Evolutionary conservation across 2,888 invertebrate species (phyloP).

Genomic region (Arrhopalites spinosus): DNA sequence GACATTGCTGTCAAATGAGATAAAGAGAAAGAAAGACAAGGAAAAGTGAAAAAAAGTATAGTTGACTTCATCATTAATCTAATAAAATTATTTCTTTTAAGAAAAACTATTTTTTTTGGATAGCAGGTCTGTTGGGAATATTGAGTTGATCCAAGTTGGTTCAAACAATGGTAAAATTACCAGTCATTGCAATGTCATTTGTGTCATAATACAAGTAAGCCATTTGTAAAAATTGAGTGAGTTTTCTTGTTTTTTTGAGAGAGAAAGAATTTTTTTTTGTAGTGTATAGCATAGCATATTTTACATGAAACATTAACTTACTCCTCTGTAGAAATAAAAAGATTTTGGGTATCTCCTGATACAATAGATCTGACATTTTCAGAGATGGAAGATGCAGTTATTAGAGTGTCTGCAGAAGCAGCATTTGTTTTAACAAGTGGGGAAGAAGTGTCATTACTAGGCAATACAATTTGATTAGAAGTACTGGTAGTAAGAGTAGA

Average conservation of each 20-base stretch:
- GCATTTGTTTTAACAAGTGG: neutral
- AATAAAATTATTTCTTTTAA: no score
- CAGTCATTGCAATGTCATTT: no score
- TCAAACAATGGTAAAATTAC: no score
- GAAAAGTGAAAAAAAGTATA: constrained; percentile 1
- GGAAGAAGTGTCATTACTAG: constrained; percentile 31
- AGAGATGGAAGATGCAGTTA: constrained; percentile 33
- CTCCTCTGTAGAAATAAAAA: constrained; percentile 36
- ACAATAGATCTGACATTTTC: constrained; percentile 20
- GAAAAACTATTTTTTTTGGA: no score
- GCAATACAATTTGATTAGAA: constrained; percentile 33
- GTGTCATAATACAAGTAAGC: no score
- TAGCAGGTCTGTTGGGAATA: no score
- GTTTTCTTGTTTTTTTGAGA: no score
- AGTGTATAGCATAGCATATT: neutral
- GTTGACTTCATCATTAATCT: neutral
- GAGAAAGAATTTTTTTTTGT: neutral
- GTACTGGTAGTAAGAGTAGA: constrained; percentile 18
- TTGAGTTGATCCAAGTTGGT: no score
- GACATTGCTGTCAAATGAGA: constrained; percentile 5
- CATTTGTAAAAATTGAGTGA: no score
- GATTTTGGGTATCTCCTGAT: constrained; percentile 33
- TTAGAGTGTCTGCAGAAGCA: constrained; percentile 19
- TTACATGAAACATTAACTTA: constrained; percentile 20
- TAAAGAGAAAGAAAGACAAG: neutral